Percentiles rank a stretch among this genome's conserved stretches.
These are phyloP conservation scores for Todiramphus chloris DNA, from an alignment of 2,113 vertebrate species.

Conservation along the genomic window DNA sequence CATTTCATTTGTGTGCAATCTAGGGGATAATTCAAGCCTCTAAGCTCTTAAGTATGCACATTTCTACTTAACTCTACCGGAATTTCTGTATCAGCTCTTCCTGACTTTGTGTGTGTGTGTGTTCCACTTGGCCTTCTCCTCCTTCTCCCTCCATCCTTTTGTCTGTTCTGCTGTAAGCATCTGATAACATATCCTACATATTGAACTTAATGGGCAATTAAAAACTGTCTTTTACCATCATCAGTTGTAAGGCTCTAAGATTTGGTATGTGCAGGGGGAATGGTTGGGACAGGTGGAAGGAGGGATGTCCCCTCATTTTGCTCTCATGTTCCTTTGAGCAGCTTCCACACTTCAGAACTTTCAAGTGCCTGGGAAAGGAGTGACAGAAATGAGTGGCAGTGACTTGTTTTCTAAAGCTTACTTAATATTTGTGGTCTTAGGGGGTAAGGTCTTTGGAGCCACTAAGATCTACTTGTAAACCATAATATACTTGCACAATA, in stretches of 20 bases:
- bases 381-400: background rate
- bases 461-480: background rate
- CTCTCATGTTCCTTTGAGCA: background rate
- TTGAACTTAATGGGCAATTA: background rate
- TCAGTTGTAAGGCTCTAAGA: background rate
- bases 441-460: background rate
- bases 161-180: background rate
- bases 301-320: background rate
- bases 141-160: background rate
- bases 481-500: background rate
- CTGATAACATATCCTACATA: background rate
- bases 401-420: background rate
- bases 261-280: background rate
- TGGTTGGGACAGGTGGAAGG: background rate
- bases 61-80: background rate
- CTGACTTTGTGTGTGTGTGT: background rate
- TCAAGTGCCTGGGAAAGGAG: background rate
- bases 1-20: background rate
- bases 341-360: background rate
- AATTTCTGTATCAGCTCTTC: background rate
- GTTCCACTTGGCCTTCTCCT: background rate
- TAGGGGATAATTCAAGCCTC: background rate
- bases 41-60: background rate
- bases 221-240: background rate
- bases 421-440: background rate